Percentiles rank a stretch among this genome's conserved stretches.
phyloP scores from a whole-genome alignment of 1,140 invertebrate species.

The Drosophila ambigua region DNA sequence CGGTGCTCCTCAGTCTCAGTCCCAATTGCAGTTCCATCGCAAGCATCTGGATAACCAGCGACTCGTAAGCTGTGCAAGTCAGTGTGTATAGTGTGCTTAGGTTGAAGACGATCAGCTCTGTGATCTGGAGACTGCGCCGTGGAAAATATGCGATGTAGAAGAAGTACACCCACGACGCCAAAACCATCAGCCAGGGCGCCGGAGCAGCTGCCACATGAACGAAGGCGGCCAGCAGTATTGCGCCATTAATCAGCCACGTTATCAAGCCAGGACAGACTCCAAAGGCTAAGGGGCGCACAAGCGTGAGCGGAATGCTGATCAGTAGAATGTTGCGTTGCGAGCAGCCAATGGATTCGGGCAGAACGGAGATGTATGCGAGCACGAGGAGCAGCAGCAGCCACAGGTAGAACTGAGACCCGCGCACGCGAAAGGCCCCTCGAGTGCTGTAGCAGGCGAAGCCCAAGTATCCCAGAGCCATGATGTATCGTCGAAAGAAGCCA shows the following conservation, averaged over 20 bases:
- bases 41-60: conserved; percentile 49
- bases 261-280: background rate
- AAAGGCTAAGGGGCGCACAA: conserved; percentile 22
- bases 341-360: conserved; percentile 41
- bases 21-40: conserved; percentile 42
- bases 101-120: conserved; percentile 33
- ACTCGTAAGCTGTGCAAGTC: conserved; percentile 51
- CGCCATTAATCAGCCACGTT: conserved; percentile 28
- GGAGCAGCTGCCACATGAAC: conserved; percentile 13
- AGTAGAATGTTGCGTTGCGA: conserved; percentile 25
- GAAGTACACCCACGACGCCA: conserved; percentile 33
- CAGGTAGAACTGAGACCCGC: conserved; percentile 1
- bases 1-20: conserved; percentile 21
- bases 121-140: background rate
- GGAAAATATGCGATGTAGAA: conserved; percentile 17
- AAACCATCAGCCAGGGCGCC: conserved; percentile 9
- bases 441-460: conserved; percentile 38
- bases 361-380: conserved; percentile 11
- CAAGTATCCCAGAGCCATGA: conserved; percentile 33
- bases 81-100: conserved; percentile 47
- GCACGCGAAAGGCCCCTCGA: background rate
- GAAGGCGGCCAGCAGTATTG: conserved; percentile 10
- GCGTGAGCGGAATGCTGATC: conserved; percentile 35
- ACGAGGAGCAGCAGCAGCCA: conserved; percentile 43
- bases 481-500: conserved; percentile 28